Evolutionary conservation across 1,140 invertebrate species (phyloP).

Genomic region (Drosophila serrata): DNA sequence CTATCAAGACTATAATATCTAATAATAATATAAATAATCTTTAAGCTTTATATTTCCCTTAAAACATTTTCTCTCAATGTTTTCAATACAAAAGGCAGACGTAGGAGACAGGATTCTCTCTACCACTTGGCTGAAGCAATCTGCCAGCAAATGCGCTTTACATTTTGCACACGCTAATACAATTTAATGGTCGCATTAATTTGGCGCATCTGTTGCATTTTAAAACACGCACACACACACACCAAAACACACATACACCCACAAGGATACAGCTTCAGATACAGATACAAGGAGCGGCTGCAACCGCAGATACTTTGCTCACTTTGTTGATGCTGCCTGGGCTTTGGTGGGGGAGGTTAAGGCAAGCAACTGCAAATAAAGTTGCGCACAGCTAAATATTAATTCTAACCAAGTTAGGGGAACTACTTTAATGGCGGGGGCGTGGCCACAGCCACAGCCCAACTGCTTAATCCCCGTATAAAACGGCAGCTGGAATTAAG

Average conservation of each 20-base stretch:
- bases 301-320: slow-evolving; percentile 59
- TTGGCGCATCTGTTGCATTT: slow-evolving; percentile 83
- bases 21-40: background rate
- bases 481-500: slow-evolving; percentile 35
- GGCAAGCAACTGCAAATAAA: slow-evolving; percentile 67
- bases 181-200: slow-evolving; percentile 84
- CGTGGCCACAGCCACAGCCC: slow-evolving; percentile 21
- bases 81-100: slow-evolving; percentile 14
- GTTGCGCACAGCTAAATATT: slow-evolving; percentile 79
- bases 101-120: slow-evolving; percentile 12
- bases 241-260: slow-evolving; percentile 5
- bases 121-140: slow-evolving; percentile 53
- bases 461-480: slow-evolving; percentile 26
- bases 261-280: slow-evolving; percentile 4
- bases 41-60: background rate
- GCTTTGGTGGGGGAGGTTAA: slow-evolving; percentile 26
- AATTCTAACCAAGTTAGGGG: slow-evolving; percentile 60
- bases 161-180: slow-evolving; percentile 82
- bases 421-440: slow-evolving; percentile 59
- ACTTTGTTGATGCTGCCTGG: slow-evolving; percentile 45
- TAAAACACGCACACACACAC: slow-evolving; percentile 64
- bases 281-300: slow-evolving; percentile 15
- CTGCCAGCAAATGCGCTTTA: slow-evolving; percentile 76
- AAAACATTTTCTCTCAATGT: background rate
- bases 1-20: background rate